Evolutionary conservation across 1,140 invertebrate genomes (phyloP), one percentile per base, ranked within the genome.

Genomic region (Coenobita brevimanus): DNA sequence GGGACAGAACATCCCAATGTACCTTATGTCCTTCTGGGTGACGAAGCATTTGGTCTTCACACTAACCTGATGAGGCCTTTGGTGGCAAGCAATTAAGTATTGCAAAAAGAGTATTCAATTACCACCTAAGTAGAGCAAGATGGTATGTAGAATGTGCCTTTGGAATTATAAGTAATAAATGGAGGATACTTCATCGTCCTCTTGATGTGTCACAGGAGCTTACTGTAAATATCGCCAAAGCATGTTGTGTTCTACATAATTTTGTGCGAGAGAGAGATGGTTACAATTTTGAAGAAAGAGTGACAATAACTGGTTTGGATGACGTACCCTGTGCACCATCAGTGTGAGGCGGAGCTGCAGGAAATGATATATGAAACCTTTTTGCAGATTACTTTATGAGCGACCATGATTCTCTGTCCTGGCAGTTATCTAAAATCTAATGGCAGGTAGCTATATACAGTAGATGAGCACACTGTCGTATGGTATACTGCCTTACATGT

Each of bases 21-120:
- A 21, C 50, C 76, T 1, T 57, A 57, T 27, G 76, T 79, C 30
- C 0, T 79, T 57, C 13, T 79, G 30, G 46, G 76, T 79, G 76
- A 79, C 36, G 76, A 79, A 57, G 76, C 76, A 57, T 79, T 79
- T 57, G 50, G 76, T 60, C 76, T 79, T 1, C 76, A 79, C 30
- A 27, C 46, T 27, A 57, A 79, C 46, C 36, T 30, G 24, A 79
- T 57, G 46, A 21, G n/a, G 6, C 50, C 46, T 0, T 79, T 57
- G n/a, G n/a, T 79, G 50, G 76, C 36, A 54, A 54, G 13, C 57
- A 10, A 27, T 33, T 57, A 79, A 57, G 27, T 33, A 57, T 36
- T 27, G 24, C 6, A 79, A 79, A 57, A 33, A 79, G 27, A 79
- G 46, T 79, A 2, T 79, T 79, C 50, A 79, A 30, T 79, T 79